A percentile compares a stretch with the other conserved stretches of the same genome.
Evolutionary conservation across 2,888 invertebrate genomes (phyloP).

Genomic region (Caenorhabditis panamensis): DNA sequence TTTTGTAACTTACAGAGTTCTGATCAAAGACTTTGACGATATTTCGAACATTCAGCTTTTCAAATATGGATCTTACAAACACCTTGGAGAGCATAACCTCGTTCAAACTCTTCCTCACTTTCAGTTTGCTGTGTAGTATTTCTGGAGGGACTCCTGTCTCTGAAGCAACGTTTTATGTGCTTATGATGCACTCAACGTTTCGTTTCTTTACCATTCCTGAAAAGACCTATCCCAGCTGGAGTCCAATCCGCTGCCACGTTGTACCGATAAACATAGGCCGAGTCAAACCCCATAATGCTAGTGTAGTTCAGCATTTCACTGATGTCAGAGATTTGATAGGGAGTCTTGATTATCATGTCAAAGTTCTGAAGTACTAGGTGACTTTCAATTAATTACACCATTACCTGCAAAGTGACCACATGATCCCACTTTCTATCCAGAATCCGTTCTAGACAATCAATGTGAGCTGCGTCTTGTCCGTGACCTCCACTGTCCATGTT

Average conservation of each 20-base stretch:
- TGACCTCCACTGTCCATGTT: conserved; percentile 51
- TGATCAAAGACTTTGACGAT: conserved; percentile 47
- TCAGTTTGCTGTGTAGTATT: conserved; percentile 39
- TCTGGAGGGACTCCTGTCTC: conserved; percentile 43
- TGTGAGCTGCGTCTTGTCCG: conserved; percentile 52
- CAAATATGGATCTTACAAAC: conserved; percentile 53
- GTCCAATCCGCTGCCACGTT: conserved; percentile 49
- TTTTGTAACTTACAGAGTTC: conserved; percentile 15
- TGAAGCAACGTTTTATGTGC: neutral
- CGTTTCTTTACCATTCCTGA: conserved; percentile 31
- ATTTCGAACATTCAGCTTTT: conserved; percentile 43
- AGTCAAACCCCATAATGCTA: conserved; percentile 56
- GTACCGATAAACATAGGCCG: conserved; percentile 32
- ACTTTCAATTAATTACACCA: too few species aligned
- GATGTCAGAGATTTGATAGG: conserved; percentile 43
- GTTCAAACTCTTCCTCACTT: conserved; percentile 49
- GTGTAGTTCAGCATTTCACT: conserved; percentile 49
- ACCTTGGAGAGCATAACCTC: conserved; percentile 56
- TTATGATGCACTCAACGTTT: neutral
- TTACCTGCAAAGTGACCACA: conserved; percentile 40
- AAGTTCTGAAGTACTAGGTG: conserved; percentile 52
- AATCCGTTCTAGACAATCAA: conserved; percentile 49
- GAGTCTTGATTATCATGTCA: conserved; percentile 47
- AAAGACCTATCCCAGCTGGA: conserved; percentile 44
- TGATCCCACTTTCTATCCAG: conserved; percentile 50